Evolutionary conservation across 2,113 vertebrate genomes (phyloP), one percentile per base, ranked within the genome.

Genomic region (Labeo catla): DNA sequence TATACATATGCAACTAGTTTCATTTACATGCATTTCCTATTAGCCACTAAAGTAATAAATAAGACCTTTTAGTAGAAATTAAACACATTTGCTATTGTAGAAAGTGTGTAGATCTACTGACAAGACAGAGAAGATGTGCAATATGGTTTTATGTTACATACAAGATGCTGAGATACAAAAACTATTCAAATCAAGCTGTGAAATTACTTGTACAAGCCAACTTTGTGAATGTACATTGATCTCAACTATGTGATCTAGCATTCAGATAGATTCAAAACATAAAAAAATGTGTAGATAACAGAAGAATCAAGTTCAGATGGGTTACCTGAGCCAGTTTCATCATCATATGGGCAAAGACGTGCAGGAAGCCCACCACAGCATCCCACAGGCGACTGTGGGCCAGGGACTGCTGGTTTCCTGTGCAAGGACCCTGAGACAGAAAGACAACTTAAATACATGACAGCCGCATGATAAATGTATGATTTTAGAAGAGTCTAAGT

Each of bases 321-420:
- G 76, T 63, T 93, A 99, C 98, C 97, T 99, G 98, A 0, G 97
- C 98, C 74, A 99, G 92, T 79, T 98, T 99, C 97, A 99, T 99
- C 97, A 98, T 98, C 98, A 99, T 97, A 93, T 99, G 98, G 0
- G 97, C 97, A 80, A 99, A 99, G 88, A 99, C 97, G 54, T 99
- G 98, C 81, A 99, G 96, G 92, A 99, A 99, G 1, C 98, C 98
- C 0, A 99, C 97, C 15, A 99, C 97, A 0, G 98, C 98, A 2
- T 99, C 98, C 98, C 98, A 99, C 50, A 99, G 94, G 85, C 98
- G 95, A 90, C 97, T 98, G 92, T 98, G 98, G 0, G 97, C 96
- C 90, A 99, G 91, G 81, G 97, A 99, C 94, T 99, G 97, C 94
- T 99, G 98, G 93, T 99, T 99, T 8, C 98, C 97, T 0, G 97